Conservation (phyloP, 2,113 vertebrate species). For the Arothron firmamentum region DNA sequence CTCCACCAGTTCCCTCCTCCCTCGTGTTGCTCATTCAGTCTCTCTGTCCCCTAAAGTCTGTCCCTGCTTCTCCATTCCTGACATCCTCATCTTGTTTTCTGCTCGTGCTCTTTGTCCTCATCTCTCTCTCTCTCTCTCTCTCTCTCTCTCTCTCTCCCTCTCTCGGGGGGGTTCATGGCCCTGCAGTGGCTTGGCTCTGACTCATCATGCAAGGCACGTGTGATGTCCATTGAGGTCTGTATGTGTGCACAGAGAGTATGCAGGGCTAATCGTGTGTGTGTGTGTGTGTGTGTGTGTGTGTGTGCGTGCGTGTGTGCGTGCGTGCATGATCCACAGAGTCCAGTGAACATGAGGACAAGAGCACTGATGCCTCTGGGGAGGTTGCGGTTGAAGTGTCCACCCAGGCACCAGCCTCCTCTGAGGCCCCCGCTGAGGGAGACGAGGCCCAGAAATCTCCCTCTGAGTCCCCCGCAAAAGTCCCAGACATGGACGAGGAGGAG, state of each 20-base stretch:
- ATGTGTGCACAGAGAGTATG: constrained; percentile 37
- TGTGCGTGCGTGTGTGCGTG: constrained; percentile 4
- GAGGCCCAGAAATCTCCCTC: constrained; percentile 78
- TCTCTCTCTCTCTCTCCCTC: constrained; percentile 9
- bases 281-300: constrained; percentile 65
- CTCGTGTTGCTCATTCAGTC: constrained; percentile 43
- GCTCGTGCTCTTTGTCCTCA: constrained; percentile 50
- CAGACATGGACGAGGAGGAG: constrained; percentile 86
- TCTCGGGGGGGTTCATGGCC: constrained; percentile 57
- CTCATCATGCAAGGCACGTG: constrained; percentile 61
- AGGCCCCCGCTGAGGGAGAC: constrained; percentile 82
- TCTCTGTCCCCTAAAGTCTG: constrained; percentile 49
- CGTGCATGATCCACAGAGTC: constrained; percentile 82
- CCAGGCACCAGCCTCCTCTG: constrained; percentile 81
- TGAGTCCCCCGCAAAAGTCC: constrained; percentile 81
- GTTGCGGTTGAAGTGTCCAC: constrained; percentile 77
- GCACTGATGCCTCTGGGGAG: constrained; percentile 88
- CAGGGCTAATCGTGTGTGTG: neutral
- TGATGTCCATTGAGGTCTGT: constrained; percentile 40
- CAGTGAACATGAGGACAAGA: constrained; percentile 97
- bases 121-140: neutral
- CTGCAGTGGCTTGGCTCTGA: constrained; percentile 60
- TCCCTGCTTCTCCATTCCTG: constrained; percentile 47
- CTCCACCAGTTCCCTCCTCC: constrained; percentile 32
- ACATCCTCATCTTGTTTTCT: constrained; percentile 54